A percentile compares a stretch with the other conserved stretches of the same genome.
Evolutionary conservation across 1,140 invertebrate genomes (phyloP).

Genomic region (Tetramorium parvispinum): DNA sequence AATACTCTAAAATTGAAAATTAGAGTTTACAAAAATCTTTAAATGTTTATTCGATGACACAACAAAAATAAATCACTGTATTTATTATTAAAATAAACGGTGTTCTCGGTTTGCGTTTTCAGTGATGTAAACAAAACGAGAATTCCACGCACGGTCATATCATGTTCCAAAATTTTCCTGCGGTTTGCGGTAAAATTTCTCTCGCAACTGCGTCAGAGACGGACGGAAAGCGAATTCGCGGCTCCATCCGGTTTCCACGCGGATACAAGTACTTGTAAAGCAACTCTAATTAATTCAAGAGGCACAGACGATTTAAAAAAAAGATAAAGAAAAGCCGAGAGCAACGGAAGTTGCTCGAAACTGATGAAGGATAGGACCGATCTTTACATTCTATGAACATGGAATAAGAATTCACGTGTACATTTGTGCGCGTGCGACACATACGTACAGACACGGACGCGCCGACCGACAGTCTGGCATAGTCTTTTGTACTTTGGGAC

Average conservation of each 20-base stretch:
- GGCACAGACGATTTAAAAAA: not conserved
- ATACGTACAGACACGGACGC: not conserved
- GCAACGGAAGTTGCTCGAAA: not conserved
- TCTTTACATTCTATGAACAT: slow-evolving; percentile 29
- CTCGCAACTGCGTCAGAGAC: not conserved
- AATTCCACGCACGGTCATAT: not conserved
- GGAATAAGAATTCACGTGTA: slow-evolving; percentile 39
- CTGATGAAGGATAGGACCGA: slow-evolving; percentile 6
- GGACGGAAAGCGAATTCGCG: not conserved
- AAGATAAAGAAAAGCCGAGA: not conserved
- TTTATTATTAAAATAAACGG: not conserved
- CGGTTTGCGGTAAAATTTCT: slow-evolving; percentile 18
- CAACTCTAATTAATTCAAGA: slow-evolving; percentile 13
- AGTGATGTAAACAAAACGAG: not conserved
- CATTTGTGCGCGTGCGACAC: not conserved
- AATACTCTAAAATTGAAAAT: not conserved
- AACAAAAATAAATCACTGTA: not conserved
- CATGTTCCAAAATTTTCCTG: slow-evolving; percentile 11
- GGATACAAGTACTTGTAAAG: not conserved
- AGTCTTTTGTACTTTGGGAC: slow-evolving; percentile 57
- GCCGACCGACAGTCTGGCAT: slow-evolving; percentile 16
- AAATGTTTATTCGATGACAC: not conserved
- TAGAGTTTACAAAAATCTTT: not conserved
- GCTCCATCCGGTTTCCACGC: not conserved
- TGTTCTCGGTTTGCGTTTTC: not conserved